These are phyloP conservation scores for Pundamilia nyererei DNA, from an alignment of 2,113 vertebrate species.

Conservation along the genomic window DNA sequence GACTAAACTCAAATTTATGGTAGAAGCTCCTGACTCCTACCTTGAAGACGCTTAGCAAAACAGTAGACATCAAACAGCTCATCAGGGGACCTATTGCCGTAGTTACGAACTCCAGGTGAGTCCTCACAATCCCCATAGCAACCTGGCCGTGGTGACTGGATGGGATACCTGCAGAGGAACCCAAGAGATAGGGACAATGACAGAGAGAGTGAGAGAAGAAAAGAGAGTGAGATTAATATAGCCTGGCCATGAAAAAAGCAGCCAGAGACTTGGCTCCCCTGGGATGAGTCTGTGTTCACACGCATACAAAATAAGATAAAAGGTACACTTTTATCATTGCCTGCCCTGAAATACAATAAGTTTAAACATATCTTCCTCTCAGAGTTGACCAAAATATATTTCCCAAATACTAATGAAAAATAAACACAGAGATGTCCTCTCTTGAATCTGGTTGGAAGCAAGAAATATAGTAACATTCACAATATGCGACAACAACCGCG, in stretches of 20 bases:
- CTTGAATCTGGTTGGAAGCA: neutral
- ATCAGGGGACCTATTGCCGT: conserved; percentile 76
- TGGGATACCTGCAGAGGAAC: conserved; percentile 82
- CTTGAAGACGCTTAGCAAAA: conserved; percentile 81
- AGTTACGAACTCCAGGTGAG: conserved; percentile 91
- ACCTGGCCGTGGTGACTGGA: conserved; percentile 88
- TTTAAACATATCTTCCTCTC: neutral
- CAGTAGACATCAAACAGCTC: conserved; percentile 95
- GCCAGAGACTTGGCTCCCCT: neutral
- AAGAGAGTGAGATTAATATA: conserved; percentile 8
- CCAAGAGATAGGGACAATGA: neutral
- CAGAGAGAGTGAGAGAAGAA: neutral
- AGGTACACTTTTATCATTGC: conserved; percentile 18
- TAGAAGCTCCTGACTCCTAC: conserved; percentile 49
- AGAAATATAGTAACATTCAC: neutral
- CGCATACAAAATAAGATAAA: conserved; percentile 6
- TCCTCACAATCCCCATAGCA: conserved; percentile 93
- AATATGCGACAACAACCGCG: neutral
- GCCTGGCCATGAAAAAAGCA: neutral
- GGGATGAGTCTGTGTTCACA: conserved; percentile 14
- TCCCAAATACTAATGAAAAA: neutral
- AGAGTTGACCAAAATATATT: neutral
- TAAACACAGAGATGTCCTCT: neutral
- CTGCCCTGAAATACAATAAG: neutral
- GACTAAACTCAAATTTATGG: conserved; percentile 28